Conservation (phyloP, 2,888 invertebrate genomes). For the Drosophila quinaria region DNA sequence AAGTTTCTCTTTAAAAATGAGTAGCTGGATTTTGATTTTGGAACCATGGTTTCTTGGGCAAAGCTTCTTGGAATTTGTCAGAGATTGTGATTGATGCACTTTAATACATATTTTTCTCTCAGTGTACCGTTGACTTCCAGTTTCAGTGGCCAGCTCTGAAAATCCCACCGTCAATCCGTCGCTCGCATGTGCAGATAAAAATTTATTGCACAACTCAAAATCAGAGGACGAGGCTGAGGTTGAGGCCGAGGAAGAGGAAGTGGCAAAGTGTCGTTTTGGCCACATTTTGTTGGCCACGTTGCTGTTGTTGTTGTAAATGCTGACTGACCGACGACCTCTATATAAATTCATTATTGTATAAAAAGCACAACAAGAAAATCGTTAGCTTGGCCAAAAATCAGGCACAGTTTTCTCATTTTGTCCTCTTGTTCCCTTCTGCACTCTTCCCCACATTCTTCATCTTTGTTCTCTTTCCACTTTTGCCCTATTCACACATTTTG, state of each 20-base stretch:
- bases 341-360: conserved; percentile 66
- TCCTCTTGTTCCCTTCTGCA: not conserved
- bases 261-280: conserved; percentile 23
- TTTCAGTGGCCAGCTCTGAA: not conserved
- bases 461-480: no score
- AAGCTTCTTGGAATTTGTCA: no score
- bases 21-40: no score
- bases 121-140: not conserved
- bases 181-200: conserved; percentile 80
- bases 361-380: conserved; percentile 62
- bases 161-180: conserved; percentile 37
- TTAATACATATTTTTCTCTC: no score
- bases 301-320: conserved; percentile 7
- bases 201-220: conserved; percentile 81
- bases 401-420: conserved; percentile 33
- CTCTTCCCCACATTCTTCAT: not conserved
- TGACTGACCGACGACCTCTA: conserved; percentile 29
- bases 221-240: conserved; percentile 49
- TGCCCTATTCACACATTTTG: conserved; percentile 27
- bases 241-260: conserved; percentile 12
- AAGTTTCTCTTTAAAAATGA: no score
- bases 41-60: no score
- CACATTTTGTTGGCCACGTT: conserved; percentile 17
- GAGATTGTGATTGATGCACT: no score
- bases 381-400: conserved; percentile 58